Percentiles rank a stretch among this genome's conserved stretches.
Conservation (phyloP, 2,888 invertebrate genomes). For the Ennomos quercinarius region DNA sequence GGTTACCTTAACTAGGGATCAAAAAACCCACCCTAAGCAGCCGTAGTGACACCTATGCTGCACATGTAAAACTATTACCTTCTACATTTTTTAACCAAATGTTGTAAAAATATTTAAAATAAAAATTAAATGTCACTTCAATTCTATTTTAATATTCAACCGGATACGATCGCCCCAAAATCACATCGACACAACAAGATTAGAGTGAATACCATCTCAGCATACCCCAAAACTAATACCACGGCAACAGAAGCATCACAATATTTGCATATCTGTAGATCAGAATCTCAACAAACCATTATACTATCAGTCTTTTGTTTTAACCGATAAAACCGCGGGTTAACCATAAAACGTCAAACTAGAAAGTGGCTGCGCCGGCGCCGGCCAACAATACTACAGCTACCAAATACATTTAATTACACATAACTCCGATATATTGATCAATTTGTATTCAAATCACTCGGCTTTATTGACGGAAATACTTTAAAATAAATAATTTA, state of each 20-base stretch:
- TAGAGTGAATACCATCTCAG: too few relatives aligned
- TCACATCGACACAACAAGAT: too few relatives aligned
- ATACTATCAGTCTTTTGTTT: conserved; percentile 33
- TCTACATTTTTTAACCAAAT: too few relatives aligned
- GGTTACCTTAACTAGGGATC: too few relatives aligned
- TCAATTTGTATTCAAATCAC: conserved; percentile 44
- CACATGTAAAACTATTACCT: too few relatives aligned
- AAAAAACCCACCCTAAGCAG: too few relatives aligned
- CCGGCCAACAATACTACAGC: conserved; percentile 29
- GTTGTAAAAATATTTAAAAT: too few relatives aligned
- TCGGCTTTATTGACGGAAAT: conserved; percentile 24
- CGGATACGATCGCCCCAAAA: too few relatives aligned
- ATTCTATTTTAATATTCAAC: too few relatives aligned
- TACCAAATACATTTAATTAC: conserved; percentile 39
- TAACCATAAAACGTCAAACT: conserved; percentile 33
- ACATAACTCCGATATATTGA: conserved; percentile 35
- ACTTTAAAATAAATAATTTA: conserved; percentile 37
- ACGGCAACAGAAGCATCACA: neutral
- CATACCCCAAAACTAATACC: too few relatives aligned
- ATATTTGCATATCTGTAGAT: conserved; percentile 26
- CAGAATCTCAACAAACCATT: conserved; percentile 30
- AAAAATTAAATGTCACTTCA: too few relatives aligned
- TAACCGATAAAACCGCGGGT: conserved; percentile 37
- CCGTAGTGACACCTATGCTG: too few relatives aligned
- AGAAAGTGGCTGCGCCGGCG: conserved; percentile 35